phyloP scores from a whole-genome alignment of 1,140 invertebrate genomes.

The Asobara japonica region DNA sequence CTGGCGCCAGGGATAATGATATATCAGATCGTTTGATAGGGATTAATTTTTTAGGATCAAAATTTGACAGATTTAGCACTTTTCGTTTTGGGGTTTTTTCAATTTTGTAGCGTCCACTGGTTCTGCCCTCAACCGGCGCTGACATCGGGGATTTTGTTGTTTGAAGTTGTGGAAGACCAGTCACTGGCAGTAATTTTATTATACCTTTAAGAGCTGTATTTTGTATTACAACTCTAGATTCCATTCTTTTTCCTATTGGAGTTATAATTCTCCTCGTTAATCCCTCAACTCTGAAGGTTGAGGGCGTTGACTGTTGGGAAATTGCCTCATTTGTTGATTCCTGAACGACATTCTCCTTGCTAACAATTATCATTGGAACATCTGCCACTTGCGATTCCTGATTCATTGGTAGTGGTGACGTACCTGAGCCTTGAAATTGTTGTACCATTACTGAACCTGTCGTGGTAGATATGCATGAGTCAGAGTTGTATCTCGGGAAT shows the following conservation, averaged over 20 bases:
- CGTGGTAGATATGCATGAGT: slow-evolving; percentile 37
- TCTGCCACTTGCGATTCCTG: not conserved
- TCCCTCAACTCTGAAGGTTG: not conserved
- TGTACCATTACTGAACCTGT: not conserved
- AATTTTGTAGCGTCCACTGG: slow-evolving; percentile 29
- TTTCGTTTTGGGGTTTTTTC: slow-evolving; percentile 30
- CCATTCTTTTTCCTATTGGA: not conserved
- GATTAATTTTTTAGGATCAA: slow-evolving; percentile 46
- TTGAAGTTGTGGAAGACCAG: not conserved
- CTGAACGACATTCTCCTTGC: slow-evolving; percentile 43
- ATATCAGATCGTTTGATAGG: slow-evolving; percentile 43
- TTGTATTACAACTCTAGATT: slow-evolving; percentile 12
- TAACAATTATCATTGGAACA: slow-evolving; percentile 33
- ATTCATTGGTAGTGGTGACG: not conserved
- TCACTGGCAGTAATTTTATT: slow-evolving; percentile 19
- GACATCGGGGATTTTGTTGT: not conserved
- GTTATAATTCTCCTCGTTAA: not conserved
- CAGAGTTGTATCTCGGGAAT: slow-evolving; percentile 43
- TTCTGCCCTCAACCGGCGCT: not conserved
- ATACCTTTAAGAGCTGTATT: slow-evolving; percentile 4
- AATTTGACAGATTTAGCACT: slow-evolving; percentile 44
- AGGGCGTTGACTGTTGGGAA: slow-evolving; percentile 6
- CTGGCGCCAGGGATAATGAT: slow-evolving; percentile 32
- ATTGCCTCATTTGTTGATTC: slow-evolving; percentile 3
- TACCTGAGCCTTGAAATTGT: not conserved